phyloP scores from a whole-genome alignment of 1,140 invertebrate genomes.

The Dolichoris vasculosae region DNA sequence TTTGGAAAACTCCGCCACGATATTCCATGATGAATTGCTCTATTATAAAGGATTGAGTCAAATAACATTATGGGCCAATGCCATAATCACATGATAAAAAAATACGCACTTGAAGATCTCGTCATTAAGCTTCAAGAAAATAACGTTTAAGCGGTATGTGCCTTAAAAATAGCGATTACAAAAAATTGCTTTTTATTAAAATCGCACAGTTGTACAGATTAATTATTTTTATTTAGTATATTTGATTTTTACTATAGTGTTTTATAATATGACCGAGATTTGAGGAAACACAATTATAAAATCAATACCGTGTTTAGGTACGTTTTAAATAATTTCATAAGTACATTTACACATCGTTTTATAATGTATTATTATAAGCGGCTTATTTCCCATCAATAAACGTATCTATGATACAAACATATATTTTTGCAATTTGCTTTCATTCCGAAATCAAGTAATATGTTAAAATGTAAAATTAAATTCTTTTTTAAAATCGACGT shows the following conservation, averaged over 20 bases:
- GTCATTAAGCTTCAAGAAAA: constrained; percentile 12
- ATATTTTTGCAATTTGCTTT: not conserved
- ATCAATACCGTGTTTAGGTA: not conserved
- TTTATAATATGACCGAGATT: not conserved
- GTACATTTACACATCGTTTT: not conserved
- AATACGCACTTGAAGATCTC: constrained; percentile 19
- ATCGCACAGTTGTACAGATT: constrained; percentile 30
- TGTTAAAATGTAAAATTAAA: not conserved
- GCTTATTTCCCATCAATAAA: not conserved
- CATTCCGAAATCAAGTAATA: not conserved
- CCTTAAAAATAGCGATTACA: constrained; percentile 8
- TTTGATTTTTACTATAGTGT: constrained; percentile 28
- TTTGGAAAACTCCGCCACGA: constrained; percentile 81
- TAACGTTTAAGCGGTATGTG: not conserved
- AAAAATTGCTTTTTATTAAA: constrained; percentile 24
- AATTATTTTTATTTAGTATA: constrained; percentile 35
- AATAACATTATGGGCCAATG: not conserved
- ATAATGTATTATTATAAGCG: constrained; percentile 5
- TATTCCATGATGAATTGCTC: constrained; percentile 70
- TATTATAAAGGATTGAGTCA: constrained; percentile 42
- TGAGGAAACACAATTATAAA: not conserved
- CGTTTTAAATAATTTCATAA: constrained; percentile 6
- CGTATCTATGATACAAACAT: constrained; percentile 3
- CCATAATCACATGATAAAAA: not conserved
- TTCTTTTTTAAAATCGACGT: not conserved